Base-by-base conservation (phyloP, 2,113 vertebrate species). In the Brachyhypopomus occidentalis region DNA sequence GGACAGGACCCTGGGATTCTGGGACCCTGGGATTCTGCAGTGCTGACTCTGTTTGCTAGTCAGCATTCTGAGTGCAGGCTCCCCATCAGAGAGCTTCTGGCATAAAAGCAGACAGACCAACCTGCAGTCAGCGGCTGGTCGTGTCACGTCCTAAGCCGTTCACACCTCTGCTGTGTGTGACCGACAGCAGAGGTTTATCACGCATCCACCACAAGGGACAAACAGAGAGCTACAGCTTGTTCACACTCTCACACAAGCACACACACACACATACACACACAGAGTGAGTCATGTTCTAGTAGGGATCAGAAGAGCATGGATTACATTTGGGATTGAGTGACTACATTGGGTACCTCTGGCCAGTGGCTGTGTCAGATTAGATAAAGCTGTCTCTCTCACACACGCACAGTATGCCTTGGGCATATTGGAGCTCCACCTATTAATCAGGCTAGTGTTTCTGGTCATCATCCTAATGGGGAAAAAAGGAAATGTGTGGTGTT, bases 221-320 rank as follows among this genome's bases (percentile, higher is more conserved):
- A 9, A 66, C 7, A 3, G 2, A 64, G 25, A 14, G 63, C 17
- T 25, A 34, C 25, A 19, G 64, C 30, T 11, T 52, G 11, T 52
- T 52, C 45, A 52, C 45, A 52, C 41, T 63, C 36, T 63, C 17
- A 30, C 41, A 34, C 63, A 55, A 17, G 36, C n/a, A 20, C 60
- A 48, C 62, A 64, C 62, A 56, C 25, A 78, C 30, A 30, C 30
- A 55, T 17, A 56, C n/a, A 20, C 60, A 48, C 62, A 64, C 62
- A 56, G 27, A 78, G 55, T 55, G 48, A 66, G 55, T 78, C 64
- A 3, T 78, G 52, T n/a, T 78, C 17, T 30, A 38, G 63, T 34
- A 30, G 38, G 41, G 75, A 30, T 30, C 30, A 67, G 63, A 52
- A 14, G 62, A 66, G 63, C 16, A 52, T 14, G 45, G 45, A 52